A percentile compares a stretch with the other conserved stretches of the same genome.
These are phyloP conservation scores for Idaea dimidiata DNA, from an alignment of 2,888 invertebrate genomes.

Conservation along the genomic window DNA sequence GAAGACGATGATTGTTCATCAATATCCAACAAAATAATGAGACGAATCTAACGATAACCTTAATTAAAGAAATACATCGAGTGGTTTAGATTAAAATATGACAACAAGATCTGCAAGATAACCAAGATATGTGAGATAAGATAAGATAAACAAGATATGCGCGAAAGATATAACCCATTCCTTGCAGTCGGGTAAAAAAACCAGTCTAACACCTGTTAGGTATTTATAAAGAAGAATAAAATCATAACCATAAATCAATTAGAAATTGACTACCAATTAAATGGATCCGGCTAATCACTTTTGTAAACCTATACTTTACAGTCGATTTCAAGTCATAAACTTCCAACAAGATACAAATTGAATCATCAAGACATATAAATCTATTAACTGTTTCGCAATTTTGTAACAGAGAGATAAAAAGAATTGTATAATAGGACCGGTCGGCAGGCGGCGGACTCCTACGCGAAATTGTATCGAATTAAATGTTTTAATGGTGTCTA, in stretches of 20 bases:
- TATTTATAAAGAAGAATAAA: no score
- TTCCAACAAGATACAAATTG: conserved; percentile 29
- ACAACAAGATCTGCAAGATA: no score
- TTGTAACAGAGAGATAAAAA: conserved; percentile 41
- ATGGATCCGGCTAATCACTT: conserved; percentile 14
- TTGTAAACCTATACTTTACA: conserved; percentile 15
- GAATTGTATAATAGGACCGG: conserved; percentile 63
- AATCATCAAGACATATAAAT: conserved; percentile 30
- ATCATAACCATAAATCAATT: not conserved
- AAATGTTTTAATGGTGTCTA: conserved; percentile 69
- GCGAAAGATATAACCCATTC: no score
- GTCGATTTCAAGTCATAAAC: conserved; percentile 22
- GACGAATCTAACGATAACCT: no score
- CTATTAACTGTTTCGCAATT: conserved; percentile 41
- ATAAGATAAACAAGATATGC: no score
- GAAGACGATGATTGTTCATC: not conserved
- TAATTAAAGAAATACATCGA: no score
- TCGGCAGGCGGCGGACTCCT: conserved; percentile 18
- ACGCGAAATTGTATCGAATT: conserved; percentile 66
- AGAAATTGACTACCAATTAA: conserved; percentile 19
- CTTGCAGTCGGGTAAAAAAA: no score
- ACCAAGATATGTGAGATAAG: no score
- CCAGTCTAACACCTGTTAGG: no score
- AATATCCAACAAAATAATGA: no score
- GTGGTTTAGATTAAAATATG: no score